Base-by-base conservation (phyloP, 2,113 vertebrate species). In the Aegithalos caudatus region DNA sequence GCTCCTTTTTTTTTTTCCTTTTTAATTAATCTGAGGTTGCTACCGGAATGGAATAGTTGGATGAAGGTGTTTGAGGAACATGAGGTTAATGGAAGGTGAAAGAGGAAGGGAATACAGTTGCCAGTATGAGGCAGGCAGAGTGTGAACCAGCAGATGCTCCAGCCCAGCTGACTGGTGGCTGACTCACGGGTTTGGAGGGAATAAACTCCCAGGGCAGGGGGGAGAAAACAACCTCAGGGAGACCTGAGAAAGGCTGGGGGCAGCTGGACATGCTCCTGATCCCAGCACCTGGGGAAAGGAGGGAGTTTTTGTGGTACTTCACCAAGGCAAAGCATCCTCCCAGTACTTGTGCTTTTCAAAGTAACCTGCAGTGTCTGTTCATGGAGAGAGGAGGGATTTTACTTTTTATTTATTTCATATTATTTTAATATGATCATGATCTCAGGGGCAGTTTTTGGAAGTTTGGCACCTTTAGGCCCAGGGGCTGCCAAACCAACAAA, bases 11-110 rank as follows among this genome's bases (percentile, higher is more conserved):
- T 45, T 93, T 73, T 37, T 18, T 8, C 40, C 74, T 72, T 85
- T 97, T 92, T 95, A 97, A 97, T 96, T 95, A 94, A 85, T 95
- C 65, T 67, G 93, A 87, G 96, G 94, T 92, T 87, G 91, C 74
- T 82, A 6, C 91, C 24, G 8, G 72, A 90, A 79, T 3, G 53
- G 67, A 97, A 77, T 1, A 64, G 87, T 57, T 80, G 91, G 84
- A 58, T 81, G 95, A 91, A 95, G 91, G 92, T 92, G 91, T 90
- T 92, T 92, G 86, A 93, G 89, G 87, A 95, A 66, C 79, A 65
- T 1, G 81, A 95, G 93, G 94, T 95, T 97, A 95, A 91, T 85
- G 89, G 91, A 80, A 94, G 93, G 95, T 95, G 94, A 95, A 82
- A 44, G 81, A 87, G 78, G 73, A 95, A 90, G 81, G 78, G 84